Evolutionary conservation across 64 coral and sea anemone species (phyloP).

Genomic region (Montipora capricornis): DNA sequence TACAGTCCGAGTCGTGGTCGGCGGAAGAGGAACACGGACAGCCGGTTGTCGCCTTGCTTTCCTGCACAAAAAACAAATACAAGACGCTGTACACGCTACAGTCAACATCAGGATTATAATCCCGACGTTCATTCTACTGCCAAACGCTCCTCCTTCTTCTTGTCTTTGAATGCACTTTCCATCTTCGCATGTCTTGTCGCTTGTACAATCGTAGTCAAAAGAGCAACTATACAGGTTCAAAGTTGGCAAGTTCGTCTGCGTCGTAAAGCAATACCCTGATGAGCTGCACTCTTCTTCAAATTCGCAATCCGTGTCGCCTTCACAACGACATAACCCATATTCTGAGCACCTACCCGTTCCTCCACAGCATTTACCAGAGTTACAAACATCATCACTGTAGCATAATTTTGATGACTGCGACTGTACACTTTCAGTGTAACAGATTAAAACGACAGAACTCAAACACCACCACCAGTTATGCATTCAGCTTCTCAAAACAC

Average conservation of each 20-base stretch:
- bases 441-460: not conserved
- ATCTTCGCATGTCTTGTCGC: not conserved
- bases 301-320: not conserved
- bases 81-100: not conserved
- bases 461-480: not conserved
- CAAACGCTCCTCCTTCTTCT: not conserved
- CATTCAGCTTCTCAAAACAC: not conserved
- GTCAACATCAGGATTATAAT: not conserved
- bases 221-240: not conserved
- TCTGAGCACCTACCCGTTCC: not conserved
- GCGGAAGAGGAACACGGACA: not conserved
- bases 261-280: not conserved
- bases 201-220: not conserved
- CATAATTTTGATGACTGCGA: not conserved
- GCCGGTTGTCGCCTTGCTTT: not conserved
- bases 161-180: not conserved
- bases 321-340: not conserved
- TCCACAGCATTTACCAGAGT: not conserved
- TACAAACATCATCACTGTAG: not conserved
- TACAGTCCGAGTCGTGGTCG: not conserved
- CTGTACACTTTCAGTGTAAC: not conserved
- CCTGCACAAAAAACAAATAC: not conserved
- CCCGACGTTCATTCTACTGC: not conserved
- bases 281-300: not conserved
- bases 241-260: too few species aligned